These are phyloP conservation scores for Panthera tigris DNA, from an alignment of 2,113 vertebrate species.

Conservation along the genomic window DNA sequence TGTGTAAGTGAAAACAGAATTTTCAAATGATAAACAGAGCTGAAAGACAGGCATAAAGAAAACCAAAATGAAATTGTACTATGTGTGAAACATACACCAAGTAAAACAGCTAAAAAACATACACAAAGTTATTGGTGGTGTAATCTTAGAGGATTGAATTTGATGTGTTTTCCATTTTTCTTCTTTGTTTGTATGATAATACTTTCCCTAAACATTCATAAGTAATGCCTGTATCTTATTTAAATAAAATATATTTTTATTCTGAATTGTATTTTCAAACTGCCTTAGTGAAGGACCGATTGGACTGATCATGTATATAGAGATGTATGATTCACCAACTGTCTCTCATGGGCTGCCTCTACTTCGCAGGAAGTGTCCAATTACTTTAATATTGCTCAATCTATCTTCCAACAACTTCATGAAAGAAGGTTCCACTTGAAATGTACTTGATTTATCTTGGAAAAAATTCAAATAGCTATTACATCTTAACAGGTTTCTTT, in stretches of 20 bases:
- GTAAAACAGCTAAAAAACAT: not conserved
- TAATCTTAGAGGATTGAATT: not conserved
- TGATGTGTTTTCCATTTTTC: not conserved
- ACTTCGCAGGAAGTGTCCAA: not conserved
- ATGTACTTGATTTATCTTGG: conserved; percentile 46
- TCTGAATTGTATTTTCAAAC: not conserved
- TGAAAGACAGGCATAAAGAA: not conserved
- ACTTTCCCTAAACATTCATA: not conserved
- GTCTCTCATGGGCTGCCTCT: not conserved
- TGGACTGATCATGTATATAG: not conserved
- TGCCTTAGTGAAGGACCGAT: not conserved
- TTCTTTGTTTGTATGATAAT: not conserved
- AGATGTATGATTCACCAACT: not conserved
- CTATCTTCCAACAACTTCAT: conserved; percentile 21
- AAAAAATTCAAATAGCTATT: conserved; percentile 66
- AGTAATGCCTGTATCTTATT: not conserved
- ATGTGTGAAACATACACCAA: not conserved
- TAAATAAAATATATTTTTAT: conserved; percentile 9
- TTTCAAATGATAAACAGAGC: not conserved
- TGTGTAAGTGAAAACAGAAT: not conserved
- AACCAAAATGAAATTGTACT: not conserved
- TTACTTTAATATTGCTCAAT: conserved; percentile 21
- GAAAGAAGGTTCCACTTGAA: conserved; percentile 46
- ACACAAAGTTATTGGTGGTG: not conserved
- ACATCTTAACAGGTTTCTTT: conserved; percentile 63